Percentiles rank a stretch among this genome's conserved stretches.
Conservation (phyloP, 2,113 vertebrate species). For the Perca schrenkii region DNA sequence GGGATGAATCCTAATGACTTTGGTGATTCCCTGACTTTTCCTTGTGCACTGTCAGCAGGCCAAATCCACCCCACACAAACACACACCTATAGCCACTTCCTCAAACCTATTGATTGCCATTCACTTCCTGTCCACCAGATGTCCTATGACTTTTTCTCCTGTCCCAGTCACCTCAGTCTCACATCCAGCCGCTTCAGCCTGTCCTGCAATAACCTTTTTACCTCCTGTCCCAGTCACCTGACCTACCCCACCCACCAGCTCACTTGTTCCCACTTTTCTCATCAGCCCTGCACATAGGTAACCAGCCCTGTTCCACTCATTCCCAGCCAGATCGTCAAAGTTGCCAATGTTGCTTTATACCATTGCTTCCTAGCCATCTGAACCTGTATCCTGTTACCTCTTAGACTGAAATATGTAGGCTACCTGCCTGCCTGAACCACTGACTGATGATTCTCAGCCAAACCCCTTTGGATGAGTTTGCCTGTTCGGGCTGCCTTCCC, state of each 20-base stretch:
- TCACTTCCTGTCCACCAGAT: not conserved
- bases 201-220: not conserved
- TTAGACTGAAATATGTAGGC: not conserved
- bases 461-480: not conserved
- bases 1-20: not conserved
- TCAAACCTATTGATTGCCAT: not conserved
- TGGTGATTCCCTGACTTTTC: not conserved
- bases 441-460: not conserved
- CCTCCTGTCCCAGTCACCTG: not conserved
- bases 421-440: not conserved
- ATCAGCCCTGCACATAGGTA: not conserved
- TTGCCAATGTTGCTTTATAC: not conserved
- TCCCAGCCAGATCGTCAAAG: not conserved
- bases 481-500: not conserved
- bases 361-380: no score
- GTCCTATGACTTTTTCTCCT: not conserved
- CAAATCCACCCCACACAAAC: no score
- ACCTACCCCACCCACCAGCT: not conserved
- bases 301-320: not conserved
- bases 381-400: not conserved
- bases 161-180: not conserved
- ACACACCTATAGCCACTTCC: not conserved
- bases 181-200: not conserved
- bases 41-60: no score
- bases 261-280: not conserved